Conservation (phyloP, 2,888 invertebrate species). For the Cynaeus angustus region DNA sequence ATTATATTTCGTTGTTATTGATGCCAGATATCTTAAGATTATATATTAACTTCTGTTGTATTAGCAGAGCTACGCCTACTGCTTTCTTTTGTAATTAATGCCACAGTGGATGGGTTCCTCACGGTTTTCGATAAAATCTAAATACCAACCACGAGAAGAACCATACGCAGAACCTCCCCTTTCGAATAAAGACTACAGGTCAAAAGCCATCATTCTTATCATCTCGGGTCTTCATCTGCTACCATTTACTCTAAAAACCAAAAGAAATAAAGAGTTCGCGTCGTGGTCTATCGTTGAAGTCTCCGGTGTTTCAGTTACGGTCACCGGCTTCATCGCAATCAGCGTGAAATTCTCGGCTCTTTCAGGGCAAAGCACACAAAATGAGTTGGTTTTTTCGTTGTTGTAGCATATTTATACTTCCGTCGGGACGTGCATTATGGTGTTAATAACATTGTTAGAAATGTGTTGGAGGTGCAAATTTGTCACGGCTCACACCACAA, state of each 20-base stretch:
- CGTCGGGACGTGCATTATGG: constrained; percentile 40
- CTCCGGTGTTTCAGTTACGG: constrained; percentile 37
- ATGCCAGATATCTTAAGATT: constrained; percentile 43
- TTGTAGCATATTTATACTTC: constrained; percentile 34
- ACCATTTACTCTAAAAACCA: no score
- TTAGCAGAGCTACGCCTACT: constrained; percentile 60
- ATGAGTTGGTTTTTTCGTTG: constrained; percentile 27
- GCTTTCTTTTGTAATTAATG: constrained; percentile 63
- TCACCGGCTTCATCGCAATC: constrained; percentile 25
- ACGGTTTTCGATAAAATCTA: constrained; percentile 48
- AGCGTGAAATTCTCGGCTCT: constrained; percentile 33
- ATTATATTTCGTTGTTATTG: constrained; percentile 47
- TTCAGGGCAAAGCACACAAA: constrained; percentile 33
- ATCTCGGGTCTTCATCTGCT: no score
- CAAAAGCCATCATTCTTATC: no score
- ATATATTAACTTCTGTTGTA: constrained; percentile 61
- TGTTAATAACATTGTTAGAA: constrained; percentile 46
- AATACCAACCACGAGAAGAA: constrained; percentile 17
- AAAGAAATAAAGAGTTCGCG: neutral
- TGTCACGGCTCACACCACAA: constrained; percentile 45
- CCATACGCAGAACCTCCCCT: neutral
- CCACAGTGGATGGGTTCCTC: constrained; percentile 58
- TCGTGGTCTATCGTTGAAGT: constrained; percentile 5
- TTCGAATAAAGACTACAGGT: neutral
- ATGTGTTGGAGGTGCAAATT: constrained; percentile 39